These are phyloP conservation scores for Bedellia somnulentella DNA, from an alignment of 2,888 invertebrate species.

Conservation along the genomic window DNA sequence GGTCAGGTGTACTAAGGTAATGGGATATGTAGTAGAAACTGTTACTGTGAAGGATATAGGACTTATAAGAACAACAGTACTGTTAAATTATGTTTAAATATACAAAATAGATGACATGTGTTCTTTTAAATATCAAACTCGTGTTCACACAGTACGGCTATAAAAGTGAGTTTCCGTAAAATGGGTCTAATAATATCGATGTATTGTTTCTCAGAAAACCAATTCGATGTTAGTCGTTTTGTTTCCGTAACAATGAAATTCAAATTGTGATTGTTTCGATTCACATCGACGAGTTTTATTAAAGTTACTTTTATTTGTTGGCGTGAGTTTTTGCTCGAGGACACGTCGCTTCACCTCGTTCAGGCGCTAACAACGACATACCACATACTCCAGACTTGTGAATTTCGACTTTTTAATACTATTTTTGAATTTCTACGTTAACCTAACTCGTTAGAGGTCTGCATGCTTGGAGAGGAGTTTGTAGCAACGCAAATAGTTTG, in stretches of 20 bases:
- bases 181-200: no score
- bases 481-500: slow-evolving; percentile 15
- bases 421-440: slow-evolving; percentile 18
- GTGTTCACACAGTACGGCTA: no score
- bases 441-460: slow-evolving; percentile 29
- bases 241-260: slow-evolving; percentile 27
- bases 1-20: no score
- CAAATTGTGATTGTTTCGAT: slow-evolving; percentile 33
- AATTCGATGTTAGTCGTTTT: slow-evolving; percentile 19
- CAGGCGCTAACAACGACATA: slow-evolving; percentile 17
- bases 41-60: no score
- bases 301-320: slow-evolving; percentile 35
- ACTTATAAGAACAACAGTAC: no score
- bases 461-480: slow-evolving; percentile 7
- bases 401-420: slow-evolving; percentile 16
- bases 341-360: slow-evolving; percentile 13
- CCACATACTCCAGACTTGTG: slow-evolving; percentile 12
- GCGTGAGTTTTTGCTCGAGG: slow-evolving; percentile 18
- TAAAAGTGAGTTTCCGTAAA: no score
- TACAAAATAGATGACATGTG: no score
- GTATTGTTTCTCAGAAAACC: slow-evolving; percentile 15
- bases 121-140: no score
- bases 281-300: slow-evolving; percentile 34
- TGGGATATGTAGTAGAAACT: no score
- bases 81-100: no score